A percentile compares a stretch with the other conserved stretches of the same genome.
These are phyloP conservation scores for Dysidea cf. avara DNA, from an alignment of 37 sponge, comb jelly and placozoan species.

Conservation along the genomic window DNA sequence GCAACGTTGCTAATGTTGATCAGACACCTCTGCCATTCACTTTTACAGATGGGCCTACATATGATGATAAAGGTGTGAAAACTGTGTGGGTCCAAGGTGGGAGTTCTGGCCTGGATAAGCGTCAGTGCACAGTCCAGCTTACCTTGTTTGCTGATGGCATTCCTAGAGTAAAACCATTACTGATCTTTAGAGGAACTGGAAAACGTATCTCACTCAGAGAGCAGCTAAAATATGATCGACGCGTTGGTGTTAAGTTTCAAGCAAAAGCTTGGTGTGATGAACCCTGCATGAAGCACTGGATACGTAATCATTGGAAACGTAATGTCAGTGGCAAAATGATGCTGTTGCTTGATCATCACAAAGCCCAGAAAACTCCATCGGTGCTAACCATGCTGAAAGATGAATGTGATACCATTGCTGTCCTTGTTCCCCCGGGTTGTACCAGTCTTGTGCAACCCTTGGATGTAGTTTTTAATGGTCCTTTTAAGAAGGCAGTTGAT, in stretches of 20 bases:
- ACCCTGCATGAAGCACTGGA: slow-evolving; percentile 28
- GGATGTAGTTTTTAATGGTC: slow-evolving; percentile 46
- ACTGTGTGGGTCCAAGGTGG: slow-evolving; percentile 53
- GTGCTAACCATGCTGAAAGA: slow-evolving; percentile 16
- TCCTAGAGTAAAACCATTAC: slow-evolving; percentile 36
- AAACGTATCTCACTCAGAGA: slow-evolving; percentile 28
- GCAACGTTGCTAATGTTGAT: slow-evolving; percentile 16
- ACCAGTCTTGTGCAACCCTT: slow-evolving; percentile 53
- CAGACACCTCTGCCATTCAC: slow-evolving; percentile 49
- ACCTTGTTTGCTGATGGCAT: slow-evolving; percentile 55
- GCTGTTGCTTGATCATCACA: slow-evolving; percentile 41
- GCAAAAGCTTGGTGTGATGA: slow-evolving; percentile 50
- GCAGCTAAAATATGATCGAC: slow-evolving; percentile 14
- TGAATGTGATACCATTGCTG: slow-evolving; percentile 12
- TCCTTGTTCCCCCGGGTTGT: slow-evolving; percentile 47
- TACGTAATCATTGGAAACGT: slow-evolving; percentile 4
- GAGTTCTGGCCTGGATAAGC: slow-evolving; percentile 43
- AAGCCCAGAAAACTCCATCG: slow-evolving; percentile 20
- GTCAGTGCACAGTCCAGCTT: slow-evolving; percentile 47
- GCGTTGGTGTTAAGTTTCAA: slow-evolving; percentile 41
- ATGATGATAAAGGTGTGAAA: slow-evolving; percentile 18
- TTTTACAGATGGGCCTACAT: slow-evolving; percentile 33
- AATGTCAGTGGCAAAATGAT: not conserved
- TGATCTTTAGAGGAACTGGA: slow-evolving; percentile 43
- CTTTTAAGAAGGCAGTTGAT: slow-evolving; percentile 41